Conservation (phyloP, 2,888 invertebrate genomes). For the Cheilosia variabilis region DNA sequence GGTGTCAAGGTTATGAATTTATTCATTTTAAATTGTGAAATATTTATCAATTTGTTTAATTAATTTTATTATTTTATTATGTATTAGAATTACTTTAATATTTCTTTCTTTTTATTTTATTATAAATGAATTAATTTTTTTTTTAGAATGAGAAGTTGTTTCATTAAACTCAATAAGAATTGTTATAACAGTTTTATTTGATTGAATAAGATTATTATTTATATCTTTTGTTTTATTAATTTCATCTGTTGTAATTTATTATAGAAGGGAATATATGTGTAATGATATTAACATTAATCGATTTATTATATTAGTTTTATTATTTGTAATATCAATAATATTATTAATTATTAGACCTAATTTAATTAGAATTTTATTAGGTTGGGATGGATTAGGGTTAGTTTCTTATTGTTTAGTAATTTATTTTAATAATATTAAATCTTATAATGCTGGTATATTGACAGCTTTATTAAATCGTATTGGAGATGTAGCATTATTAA, state of each 20-base stretch:
- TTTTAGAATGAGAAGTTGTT: slow-evolving; percentile 86
- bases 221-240: slow-evolving; percentile 87
- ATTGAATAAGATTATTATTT: slow-evolving; percentile 88
- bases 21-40: slow-evolving; percentile 85
- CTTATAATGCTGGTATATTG: slow-evolving; percentile 89
- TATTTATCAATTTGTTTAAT: slow-evolving; percentile 85
- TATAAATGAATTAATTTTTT: slow-evolving; percentile 83
- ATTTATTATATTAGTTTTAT: slow-evolving; percentile 87
- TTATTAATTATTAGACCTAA: slow-evolving; percentile 88
- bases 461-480: slow-evolving; percentile 90
- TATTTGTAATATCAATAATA: slow-evolving; percentile 88
- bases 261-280: slow-evolving; percentile 87
- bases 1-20: slow-evolving; percentile 85
- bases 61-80: slow-evolving; percentile 85
- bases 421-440: slow-evolving; percentile 86
- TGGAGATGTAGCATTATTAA: slow-evolving; percentile 88
- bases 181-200: slow-evolving; percentile 86
- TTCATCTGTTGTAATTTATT: slow-evolving; percentile 87
- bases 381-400: slow-evolving; percentile 90
- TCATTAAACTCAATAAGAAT: slow-evolving; percentile 84
- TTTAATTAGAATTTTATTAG: slow-evolving; percentile 89
- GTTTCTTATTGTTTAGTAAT: slow-evolving; percentile 88
- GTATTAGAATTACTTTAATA: slow-evolving; percentile 83
- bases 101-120: slow-evolving; percentile 84
- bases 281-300: slow-evolving; percentile 86